Base-by-base conservation (phyloP, 2,888 invertebrate genomes). In the Xestia rhomboidea region DNA sequence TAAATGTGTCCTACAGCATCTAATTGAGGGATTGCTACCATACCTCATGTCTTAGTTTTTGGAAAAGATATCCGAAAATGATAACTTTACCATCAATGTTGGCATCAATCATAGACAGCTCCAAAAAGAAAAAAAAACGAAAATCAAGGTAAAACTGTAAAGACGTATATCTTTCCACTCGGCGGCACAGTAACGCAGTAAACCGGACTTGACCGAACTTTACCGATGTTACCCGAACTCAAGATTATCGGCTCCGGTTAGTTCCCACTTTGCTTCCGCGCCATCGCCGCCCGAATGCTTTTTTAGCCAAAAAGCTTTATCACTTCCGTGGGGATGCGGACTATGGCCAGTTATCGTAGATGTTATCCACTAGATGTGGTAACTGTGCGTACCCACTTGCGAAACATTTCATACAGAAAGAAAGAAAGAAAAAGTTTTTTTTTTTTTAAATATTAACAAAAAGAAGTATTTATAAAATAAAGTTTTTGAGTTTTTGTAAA, bases 271-370 rank as follows among this genome's bases (percentile, higher is more conserved):
- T 90, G 93, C 95, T 96, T 96, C 96, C 96, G 94, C 95, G 86
- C 94, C 95, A 95, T 95, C 95, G 93, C 94, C 94, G 86, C 90
- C 93, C 93, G 90, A 95, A 95, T 94, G 94, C 93, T 96, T 96
- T 96, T 96, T 96, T 96, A 94, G 94, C 93, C 96, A 95, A 96
- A 96, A 96, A 96, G 94, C 95, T 96, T 96, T 96, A 96, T 96
- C 95, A 96, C 96, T 96, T 96, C 96, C 96, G 95, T 94, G 93
- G 95, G 96, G 95, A 92, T 91, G 91, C 90, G 93, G 93, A 90
- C 92, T 91, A 86, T 91, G 94, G 92, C 90, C 91, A 91, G 87
- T 85, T 76, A 46, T 68, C 89, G 57, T 24, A 57, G 93, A 92
- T 81, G 8, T 88, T 73, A 78, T 49, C 15, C 34, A 64, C 92